A percentile compares a stretch with the other conserved stretches of the same genome.
phyloP scores from a whole-genome alignment of 2,113 vertebrate genomes.

The Glareola pratincola region DNA sequence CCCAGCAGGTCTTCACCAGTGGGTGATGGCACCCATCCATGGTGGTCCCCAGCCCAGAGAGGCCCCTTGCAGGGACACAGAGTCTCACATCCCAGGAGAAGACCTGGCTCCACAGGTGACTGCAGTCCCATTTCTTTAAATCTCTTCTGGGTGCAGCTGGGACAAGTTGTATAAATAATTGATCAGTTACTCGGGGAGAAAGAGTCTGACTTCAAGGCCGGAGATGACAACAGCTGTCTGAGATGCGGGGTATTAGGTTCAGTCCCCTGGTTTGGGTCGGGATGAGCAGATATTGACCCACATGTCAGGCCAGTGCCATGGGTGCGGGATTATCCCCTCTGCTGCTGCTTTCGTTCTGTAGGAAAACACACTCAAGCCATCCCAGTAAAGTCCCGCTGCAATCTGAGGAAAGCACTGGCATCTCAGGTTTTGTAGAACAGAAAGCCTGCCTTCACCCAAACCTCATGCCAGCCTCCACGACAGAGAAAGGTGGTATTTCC shows the following conservation, averaged over 20 bases:
- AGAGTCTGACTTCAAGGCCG: fast-evolving
- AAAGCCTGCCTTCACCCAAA: background rate
- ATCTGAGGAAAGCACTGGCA: background rate
- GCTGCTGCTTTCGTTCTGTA: background rate
- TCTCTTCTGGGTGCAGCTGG: background rate
- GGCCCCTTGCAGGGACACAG: background rate
- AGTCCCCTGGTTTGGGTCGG: background rate
- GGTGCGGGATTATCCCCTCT: background rate
- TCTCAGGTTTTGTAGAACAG: background rate
- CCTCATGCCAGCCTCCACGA: background rate
- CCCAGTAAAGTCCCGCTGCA: background rate
- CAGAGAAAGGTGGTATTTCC: background rate
- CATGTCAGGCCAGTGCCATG: background rate
- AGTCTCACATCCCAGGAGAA: background rate
- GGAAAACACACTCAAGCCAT: background rate
- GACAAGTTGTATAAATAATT: background rate
- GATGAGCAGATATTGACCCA: background rate
- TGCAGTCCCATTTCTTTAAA: background rate
- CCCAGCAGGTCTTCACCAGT: fast-evolving
- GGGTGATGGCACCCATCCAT: background rate
- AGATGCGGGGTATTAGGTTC: background rate
- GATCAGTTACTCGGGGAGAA: background rate
- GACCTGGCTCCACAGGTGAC: fast-evolving
- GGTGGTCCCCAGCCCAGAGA: background rate
- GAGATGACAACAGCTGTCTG: background rate